Percentiles rank a stretch among this genome's conserved stretches.
phyloP scores from a whole-genome alignment of 2,113 vertebrate genomes.

The Indicator maculatus region DNA sequence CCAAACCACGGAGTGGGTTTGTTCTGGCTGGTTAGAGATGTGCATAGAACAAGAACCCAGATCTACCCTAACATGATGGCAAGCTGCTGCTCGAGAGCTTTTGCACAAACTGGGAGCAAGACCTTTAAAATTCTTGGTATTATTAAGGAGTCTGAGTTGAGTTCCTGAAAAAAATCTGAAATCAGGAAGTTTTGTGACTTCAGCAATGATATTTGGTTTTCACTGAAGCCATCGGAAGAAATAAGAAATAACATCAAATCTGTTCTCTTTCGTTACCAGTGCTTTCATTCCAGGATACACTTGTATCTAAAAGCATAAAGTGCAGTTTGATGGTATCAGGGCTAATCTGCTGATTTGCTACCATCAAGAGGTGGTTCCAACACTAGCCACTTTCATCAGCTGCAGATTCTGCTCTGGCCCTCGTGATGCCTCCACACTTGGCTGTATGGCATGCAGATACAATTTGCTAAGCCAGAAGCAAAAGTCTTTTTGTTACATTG shows the following conservation, averaged over 20 bases:
- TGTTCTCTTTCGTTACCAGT: not conserved
- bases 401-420: not conserved
- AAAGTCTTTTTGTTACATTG: not conserved
- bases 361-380: not conserved
- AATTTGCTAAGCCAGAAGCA: not conserved
- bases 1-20: not conserved
- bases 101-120: not conserved
- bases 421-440: not conserved
- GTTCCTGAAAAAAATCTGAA: not conserved
- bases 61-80: not conserved
- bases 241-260: not conserved
- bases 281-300: not conserved
- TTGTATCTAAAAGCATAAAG: not conserved
- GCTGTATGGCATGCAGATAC: not conserved
- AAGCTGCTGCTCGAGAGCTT: not conserved
- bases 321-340: not conserved
- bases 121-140: not conserved
- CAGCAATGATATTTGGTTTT: not conserved
- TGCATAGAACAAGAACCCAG: rapidly evolving
- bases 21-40: not conserved
- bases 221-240: not conserved
- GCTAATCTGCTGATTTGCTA: not conserved
- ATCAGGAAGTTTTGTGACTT: not conserved
- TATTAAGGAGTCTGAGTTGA: not conserved
- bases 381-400: not conserved